Percentiles rank a stretch among this genome's conserved stretches.
Evolutionary conservation across 2,797 vertebrate genomes (phyloP).

Genomic region (Coracias cyanogaster): DNA sequence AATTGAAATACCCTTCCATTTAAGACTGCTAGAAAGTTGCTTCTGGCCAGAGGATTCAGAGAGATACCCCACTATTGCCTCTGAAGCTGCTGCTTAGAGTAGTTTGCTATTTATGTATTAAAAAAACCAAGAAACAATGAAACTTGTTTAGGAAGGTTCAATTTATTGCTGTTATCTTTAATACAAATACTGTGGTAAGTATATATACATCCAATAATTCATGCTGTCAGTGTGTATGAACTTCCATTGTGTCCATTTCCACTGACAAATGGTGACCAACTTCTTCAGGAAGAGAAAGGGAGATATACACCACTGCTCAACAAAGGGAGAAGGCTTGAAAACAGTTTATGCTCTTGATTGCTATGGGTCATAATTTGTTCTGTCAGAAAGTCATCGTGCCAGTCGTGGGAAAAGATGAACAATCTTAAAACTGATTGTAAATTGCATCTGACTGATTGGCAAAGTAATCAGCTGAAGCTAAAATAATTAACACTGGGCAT

Average conservation of each 20-base stretch:
- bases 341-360: slow-evolving; percentile 57
- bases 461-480: slow-evolving; percentile 73
- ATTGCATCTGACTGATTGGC: slow-evolving; percentile 77
- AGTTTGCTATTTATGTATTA: not conserved
- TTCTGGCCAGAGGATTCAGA: not conserved
- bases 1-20: not conserved
- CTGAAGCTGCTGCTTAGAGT: not conserved
- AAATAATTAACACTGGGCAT: slow-evolving; percentile 61
- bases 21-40: accelerated
- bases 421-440: slow-evolving; percentile 79
- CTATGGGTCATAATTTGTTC: slow-evolving; percentile 54
- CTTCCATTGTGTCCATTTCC: not conserved
- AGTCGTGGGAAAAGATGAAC: slow-evolving; percentile 71
- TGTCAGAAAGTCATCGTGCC: slow-evolving; percentile 58
- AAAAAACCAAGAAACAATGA: not conserved
- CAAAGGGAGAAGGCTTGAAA: not conserved
- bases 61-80: accelerated
- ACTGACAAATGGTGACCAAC: not conserved
- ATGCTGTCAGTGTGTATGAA: not conserved
- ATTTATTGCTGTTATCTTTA: not conserved
- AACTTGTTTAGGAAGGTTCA: not conserved
- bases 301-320: not conserved
- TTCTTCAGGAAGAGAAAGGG: not conserved
- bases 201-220: not conserved
- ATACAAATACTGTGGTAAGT: not conserved